Evolutionary conservation across 2,888 invertebrate genomes (phyloP), one percentile per base, ranked within the genome.

Genomic region (Leptarthrus brevirostris): DNA sequence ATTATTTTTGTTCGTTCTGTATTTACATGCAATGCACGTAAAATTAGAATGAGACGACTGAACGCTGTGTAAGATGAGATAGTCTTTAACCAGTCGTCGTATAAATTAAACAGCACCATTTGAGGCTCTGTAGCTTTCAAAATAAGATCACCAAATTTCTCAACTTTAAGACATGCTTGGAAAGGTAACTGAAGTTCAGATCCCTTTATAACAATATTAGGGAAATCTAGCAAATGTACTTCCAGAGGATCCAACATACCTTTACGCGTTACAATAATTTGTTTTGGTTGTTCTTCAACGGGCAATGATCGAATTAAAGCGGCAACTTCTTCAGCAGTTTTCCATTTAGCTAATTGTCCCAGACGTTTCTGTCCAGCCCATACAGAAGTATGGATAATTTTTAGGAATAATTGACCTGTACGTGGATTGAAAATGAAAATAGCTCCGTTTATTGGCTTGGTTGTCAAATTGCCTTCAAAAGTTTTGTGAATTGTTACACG

Each of bases 331-430:
- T 99, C 99, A 66, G 99, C 99, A 0, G 99, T 99, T 86, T 99
- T 99, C 99, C 99, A 99, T 86, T 99, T 99, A 8, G 99, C 99
- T 86, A 99, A 88, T 89, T 97, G 98, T 81, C 98, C 98, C 5
- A 99, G 89, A 94, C 98, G 98, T 86, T 99, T 99, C 86, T 99
- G 98, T 47, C 98, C 99, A 0, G 99, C 98, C 99, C 99, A 99
- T 56, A 99, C 99, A 3, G 97, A 98, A 0, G 99, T 99, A 86
- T 99, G 99, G 85, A 99, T 99, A 81, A 99, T 99, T 87, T 99
- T 99, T 79, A 99, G 88, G 89, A 99, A 99, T 61, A 99, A 88
- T 84, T 99, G 99, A 16, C 99, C 99, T 0, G 99, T 99, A 76
- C 99, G 89, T 5, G 99, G 99, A 87, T 99, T 99, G 87, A 99